Evolutionary conservation across 2,888 invertebrate species (phyloP).

Genomic region (Lasiommata megera): DNA sequence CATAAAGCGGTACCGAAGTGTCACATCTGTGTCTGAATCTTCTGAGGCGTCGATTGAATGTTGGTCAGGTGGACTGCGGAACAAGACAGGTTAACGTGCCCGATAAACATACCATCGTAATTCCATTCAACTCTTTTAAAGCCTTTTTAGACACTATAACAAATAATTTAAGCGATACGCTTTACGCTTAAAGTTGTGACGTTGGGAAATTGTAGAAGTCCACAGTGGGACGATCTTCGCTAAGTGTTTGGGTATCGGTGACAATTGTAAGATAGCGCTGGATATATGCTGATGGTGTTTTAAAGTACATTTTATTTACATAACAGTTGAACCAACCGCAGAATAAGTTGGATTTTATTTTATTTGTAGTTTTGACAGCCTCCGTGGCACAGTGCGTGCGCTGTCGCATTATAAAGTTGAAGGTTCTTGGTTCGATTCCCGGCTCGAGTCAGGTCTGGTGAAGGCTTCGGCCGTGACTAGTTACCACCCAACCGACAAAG

Average conservation of each 20-base stretch:
- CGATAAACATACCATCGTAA: constrained; percentile 53
- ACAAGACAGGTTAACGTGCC: constrained; percentile 52
- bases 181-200: constrained; percentile 43
- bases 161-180: constrained; percentile 48
- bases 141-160: constrained; percentile 47
- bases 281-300: constrained; percentile 48
- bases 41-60: constrained; percentile 39
- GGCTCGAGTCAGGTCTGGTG: no score
- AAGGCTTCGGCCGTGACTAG: no score
- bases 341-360: neutral
- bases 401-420: no score
- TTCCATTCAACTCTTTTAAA: constrained; percentile 52
- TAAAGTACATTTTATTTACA: constrained; percentile 7
- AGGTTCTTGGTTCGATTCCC: no score
- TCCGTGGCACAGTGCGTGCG: no score
- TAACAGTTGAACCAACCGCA: neutral
- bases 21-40: constrained; percentile 30
- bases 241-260: constrained; percentile 51
- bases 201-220: constrained; percentile 54
- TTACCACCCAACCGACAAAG: no score
- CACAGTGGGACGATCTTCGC: neutral
- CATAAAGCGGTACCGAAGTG: constrained; percentile 11
- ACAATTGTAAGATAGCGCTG: constrained; percentile 48
- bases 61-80: constrained; percentile 46
- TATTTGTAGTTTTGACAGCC: no score